phyloP scores from a whole-genome alignment of 2,888 invertebrate genomes.

The Crepidodera aurea region DNA sequence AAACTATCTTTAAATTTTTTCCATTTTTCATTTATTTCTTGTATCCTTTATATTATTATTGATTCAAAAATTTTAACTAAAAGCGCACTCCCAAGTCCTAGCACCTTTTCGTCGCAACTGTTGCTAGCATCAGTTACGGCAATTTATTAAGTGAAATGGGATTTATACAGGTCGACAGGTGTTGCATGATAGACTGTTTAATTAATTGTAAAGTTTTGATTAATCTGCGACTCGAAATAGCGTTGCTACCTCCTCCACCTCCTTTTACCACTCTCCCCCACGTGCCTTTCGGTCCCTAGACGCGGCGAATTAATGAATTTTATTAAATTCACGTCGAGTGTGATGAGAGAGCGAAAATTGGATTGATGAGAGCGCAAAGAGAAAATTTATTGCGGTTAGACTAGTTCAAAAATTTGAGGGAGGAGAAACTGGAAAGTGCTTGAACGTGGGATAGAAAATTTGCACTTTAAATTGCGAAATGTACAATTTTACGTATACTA shows the following conservation, averaged over 20 bases:
- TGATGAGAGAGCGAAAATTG: slow-evolving; percentile 14
- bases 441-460: neutral
- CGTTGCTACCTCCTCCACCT: neutral
- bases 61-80: no score
- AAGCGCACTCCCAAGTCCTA: neutral
- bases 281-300: slow-evolving; percentile 28
- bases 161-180: slow-evolving; percentile 45
- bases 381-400: slow-evolving; percentile 8
- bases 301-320: slow-evolving; percentile 42
- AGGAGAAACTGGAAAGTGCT: neutral
- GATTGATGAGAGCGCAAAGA: slow-evolving; percentile 14
- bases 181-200: slow-evolving; percentile 44
- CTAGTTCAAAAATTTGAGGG: neutral
- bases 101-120: neutral
- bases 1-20: no score
- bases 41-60: no score
- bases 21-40: no score
- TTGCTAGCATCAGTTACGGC: slow-evolving; percentile 13
- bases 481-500: no score
- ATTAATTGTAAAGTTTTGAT: slow-evolving; percentile 52
- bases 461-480: neutral
- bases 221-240: slow-evolving; percentile 44
- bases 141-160: slow-evolving; percentile 35
- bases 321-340: slow-evolving; percentile 33
- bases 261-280: neutral